Percentiles rank a stretch among this genome's conserved stretches.
These are phyloP conservation scores for Leptopilina syphax DNA, from an alignment of 2,888 invertebrate species.

Conservation along the genomic window DNA sequence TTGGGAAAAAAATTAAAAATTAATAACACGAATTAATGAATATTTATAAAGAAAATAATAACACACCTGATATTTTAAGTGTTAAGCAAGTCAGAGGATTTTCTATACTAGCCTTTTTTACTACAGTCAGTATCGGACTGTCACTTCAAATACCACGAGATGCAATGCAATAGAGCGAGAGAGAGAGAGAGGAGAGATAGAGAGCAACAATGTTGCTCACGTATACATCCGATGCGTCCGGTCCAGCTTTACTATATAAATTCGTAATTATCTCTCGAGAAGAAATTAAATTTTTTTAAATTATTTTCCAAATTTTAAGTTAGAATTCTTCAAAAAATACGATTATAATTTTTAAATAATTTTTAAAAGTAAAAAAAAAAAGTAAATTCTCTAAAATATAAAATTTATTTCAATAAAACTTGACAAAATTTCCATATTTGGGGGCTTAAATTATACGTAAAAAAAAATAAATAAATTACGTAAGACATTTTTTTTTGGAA, in stretches of 20 bases:
- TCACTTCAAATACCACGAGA: background rate
- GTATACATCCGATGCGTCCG: background rate
- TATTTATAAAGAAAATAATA: conserved; percentile 10
- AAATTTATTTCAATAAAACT: too few species aligned
- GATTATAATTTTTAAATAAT: too few species aligned
- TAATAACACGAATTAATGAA: background rate
- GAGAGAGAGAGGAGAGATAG: background rate
- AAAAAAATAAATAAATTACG: too few species aligned
- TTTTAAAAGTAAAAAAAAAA: too few species aligned
- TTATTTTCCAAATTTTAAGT: too few species aligned
- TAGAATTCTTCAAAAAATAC: too few species aligned
- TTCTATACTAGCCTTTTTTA: conserved; percentile 49
- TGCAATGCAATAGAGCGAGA: background rate
- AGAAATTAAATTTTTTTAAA: background rate
- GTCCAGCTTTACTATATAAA: background rate
- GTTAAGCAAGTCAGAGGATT: conserved; percentile 15
- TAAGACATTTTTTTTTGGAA: too few species aligned
- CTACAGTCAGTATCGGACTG: conserved; percentile 47
- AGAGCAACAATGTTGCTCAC: background rate
- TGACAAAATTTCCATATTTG: too few species aligned
- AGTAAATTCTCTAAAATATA: too few species aligned
- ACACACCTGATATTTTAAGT: conserved; percentile 25
- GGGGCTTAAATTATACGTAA: too few species aligned
- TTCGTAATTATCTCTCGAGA: background rate
- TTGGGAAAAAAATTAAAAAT: background rate